These are phyloP conservation scores for Lasiurus cinereus DNA, from an alignment of 2,113 vertebrate species.

Conservation along the genomic window DNA sequence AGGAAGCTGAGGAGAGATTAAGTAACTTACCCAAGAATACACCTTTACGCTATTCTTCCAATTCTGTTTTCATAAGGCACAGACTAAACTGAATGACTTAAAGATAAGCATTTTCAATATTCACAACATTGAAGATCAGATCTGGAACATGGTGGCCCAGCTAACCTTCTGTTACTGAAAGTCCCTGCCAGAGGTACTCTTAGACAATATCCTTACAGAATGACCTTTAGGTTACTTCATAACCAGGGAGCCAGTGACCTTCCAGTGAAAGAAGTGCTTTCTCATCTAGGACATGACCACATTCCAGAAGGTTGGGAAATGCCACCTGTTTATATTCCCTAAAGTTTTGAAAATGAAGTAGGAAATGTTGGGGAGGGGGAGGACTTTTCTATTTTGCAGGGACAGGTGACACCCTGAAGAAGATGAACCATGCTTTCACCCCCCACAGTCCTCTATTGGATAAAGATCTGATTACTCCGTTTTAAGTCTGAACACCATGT, in stretches of 20 bases:
- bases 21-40: neutral
- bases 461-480: neutral
- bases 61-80: slow-evolving; percentile 9
- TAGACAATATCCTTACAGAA: neutral
- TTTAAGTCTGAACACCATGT: neutral
- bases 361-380: neutral
- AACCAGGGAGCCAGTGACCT: neutral
- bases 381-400: neutral
- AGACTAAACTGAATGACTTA: neutral
- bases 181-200: neutral
- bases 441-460: neutral
- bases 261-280: neutral
- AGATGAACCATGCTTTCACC: neutral
- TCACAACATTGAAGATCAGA: neutral
- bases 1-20: slow-evolving; percentile 26
- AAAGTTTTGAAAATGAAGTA: neutral
- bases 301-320: neutral
- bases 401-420: neutral
- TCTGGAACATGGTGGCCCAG: neutral
- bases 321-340: neutral
- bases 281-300: neutral
- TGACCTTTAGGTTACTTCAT: neutral
- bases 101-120: neutral
- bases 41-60: neutral
- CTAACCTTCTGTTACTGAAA: neutral